Evolutionary conservation across 2,888 invertebrate species (phyloP).

Genomic region (Hirtodrosophila trivittata): DNA sequence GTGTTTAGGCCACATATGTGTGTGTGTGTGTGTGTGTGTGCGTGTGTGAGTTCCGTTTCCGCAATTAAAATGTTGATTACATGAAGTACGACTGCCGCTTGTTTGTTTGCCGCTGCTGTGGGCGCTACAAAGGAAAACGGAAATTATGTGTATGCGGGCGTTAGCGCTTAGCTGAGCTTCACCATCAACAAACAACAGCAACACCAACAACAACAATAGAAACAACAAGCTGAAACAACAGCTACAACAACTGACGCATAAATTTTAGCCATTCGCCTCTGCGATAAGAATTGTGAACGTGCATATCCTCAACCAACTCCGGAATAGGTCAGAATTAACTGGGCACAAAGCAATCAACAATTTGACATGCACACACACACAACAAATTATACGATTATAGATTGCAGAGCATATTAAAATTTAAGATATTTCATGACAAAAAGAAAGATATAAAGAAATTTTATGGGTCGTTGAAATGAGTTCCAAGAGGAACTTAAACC

Average conservation of each 20-base stretch:
- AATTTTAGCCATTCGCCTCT: conserved; percentile 56
- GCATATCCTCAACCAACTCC: conserved; percentile 47
- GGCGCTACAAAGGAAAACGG: conserved; percentile 75
- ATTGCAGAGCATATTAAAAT: neutral
- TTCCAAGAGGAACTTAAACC: no score
- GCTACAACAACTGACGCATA: conserved; percentile 48
- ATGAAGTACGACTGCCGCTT: conserved; percentile 78
- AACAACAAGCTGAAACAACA: conserved; percentile 18
- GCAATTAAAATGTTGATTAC: conserved; percentile 80
- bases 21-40: conserved; percentile 18
- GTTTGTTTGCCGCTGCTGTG: conserved; percentile 58
- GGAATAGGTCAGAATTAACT: conserved; percentile 39
- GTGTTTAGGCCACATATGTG: conserved; percentile 9
- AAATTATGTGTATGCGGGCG: conserved; percentile 74
- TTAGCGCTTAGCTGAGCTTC: conserved; percentile 59
- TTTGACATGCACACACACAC: conserved; percentile 11
- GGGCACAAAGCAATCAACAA: conserved; percentile 34
- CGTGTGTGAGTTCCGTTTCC: conserved; percentile 76
- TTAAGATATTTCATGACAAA: neutral
- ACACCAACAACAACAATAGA: conserved; percentile 19
- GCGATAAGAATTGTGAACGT: conserved; percentile 33
- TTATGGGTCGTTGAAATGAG: no score
- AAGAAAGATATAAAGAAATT: neutral
- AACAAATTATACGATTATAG: conserved; percentile 1
- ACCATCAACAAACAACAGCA: conserved; percentile 16